Conservation (phyloP, 2,888 invertebrate genomes). For the Chironomus tentans region DNA sequence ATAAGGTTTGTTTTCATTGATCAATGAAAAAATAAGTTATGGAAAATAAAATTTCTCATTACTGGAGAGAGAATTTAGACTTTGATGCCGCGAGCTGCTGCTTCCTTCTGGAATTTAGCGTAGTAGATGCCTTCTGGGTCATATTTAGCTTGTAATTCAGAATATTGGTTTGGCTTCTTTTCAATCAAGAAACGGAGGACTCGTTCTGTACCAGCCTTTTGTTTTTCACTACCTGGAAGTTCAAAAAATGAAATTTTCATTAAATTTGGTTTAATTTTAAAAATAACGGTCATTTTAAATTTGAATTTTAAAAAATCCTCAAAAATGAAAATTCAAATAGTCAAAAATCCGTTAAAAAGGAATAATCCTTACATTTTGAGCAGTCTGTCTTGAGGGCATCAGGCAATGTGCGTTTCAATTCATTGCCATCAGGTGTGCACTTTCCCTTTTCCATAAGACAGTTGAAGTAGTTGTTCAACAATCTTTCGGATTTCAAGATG, state of each 20-base stretch:
- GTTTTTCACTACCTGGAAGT: constrained; percentile 41
- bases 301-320: too few species aligned
- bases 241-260: background rate
- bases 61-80: constrained; percentile 1
- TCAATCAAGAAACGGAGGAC: constrained; percentile 58
- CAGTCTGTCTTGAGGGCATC: constrained; percentile 63
- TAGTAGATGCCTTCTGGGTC: constrained; percentile 59
- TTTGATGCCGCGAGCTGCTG: constrained; percentile 45
- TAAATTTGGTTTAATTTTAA: background rate
- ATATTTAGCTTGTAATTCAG: constrained; percentile 54
- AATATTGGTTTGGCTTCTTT: constrained; percentile 55
- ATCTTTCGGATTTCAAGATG: constrained; percentile 53
- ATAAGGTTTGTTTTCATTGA: background rate
- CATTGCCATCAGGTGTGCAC: constrained; percentile 59
- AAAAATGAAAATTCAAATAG: too few species aligned
- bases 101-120: constrained; percentile 53
- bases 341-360: too few species aligned
- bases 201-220: constrained; percentile 53
- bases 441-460: constrained; percentile 54
- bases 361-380: constrained; percentile 47
- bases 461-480: constrained; percentile 52
- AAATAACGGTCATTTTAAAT: background rate
- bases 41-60: background rate
- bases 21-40: background rate
- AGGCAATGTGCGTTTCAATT: constrained; percentile 60